phyloP scores from a whole-genome alignment of 92 coral and sea anemone genomes.

The Zoanthus gigantus region DNA sequence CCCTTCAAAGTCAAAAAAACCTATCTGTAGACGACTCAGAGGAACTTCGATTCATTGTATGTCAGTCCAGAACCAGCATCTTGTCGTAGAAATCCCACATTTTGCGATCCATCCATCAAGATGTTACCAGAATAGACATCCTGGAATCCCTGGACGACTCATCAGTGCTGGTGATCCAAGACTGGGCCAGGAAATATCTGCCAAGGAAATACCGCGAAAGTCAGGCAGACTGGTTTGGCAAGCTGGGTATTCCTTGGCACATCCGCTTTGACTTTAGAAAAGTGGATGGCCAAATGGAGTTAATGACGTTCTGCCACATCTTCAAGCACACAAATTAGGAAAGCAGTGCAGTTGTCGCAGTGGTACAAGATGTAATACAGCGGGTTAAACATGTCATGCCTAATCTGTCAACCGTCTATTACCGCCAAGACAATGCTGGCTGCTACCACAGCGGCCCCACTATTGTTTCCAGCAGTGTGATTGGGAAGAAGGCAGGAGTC shows the following conservation, averaged over 20 bases:
- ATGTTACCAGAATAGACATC: slow-evolving; percentile 5
- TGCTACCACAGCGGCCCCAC: slow-evolving; percentile 61
- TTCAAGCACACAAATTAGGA: slow-evolving; percentile 6
- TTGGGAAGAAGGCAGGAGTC: slow-evolving; percentile 48
- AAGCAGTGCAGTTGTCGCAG: slow-evolving; percentile 34
- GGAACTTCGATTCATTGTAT: slow-evolving; percentile 36
- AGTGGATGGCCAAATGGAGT: slow-evolving; percentile 22
- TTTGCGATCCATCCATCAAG: slow-evolving; percentile 32
- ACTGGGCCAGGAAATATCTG: too few species aligned
- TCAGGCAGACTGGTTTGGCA: not conserved
- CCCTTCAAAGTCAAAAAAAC: slow-evolving; percentile 35
- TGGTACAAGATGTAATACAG: slow-evolving; percentile 40
- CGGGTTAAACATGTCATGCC: slow-evolving; percentile 52
- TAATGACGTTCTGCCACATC: slow-evolving; percentile 23
- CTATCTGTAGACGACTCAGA: slow-evolving; percentile 33
- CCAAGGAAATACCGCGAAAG: slow-evolving; percentile 30
- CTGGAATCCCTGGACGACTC: slow-evolving; percentile 3
- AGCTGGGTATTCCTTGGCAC: slow-evolving; percentile 44
- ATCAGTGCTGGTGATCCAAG: not conserved
- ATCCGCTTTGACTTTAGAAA: not conserved
- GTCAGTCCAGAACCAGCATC: slow-evolving; percentile 25
- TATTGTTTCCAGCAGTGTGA: slow-evolving; percentile 46
- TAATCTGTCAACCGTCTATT: slow-evolving; percentile 47
- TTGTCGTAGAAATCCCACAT: slow-evolving; percentile 29
- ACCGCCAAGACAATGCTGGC: slow-evolving; percentile 61